Conservation (phyloP, 2,113 vertebrate species). For the Anolis carolinensis region DNA sequence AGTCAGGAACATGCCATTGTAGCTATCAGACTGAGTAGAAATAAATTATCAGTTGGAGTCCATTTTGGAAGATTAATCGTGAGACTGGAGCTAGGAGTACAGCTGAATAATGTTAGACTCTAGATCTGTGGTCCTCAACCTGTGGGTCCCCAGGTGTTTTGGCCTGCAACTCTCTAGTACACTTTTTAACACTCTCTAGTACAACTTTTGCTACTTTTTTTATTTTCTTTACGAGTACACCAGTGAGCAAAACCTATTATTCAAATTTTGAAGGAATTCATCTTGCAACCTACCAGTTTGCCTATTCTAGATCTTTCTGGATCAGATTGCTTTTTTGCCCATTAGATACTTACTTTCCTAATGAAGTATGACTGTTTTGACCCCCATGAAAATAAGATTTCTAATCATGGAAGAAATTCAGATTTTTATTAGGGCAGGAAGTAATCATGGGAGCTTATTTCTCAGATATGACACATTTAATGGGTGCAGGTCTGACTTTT, state of each 20-base stretch:
- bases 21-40: too few relatives aligned
- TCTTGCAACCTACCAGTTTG: neutral
- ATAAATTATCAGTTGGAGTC: too few relatives aligned
- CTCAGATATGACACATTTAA: conserved; percentile 10
- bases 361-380: neutral
- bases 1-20: too few relatives aligned
- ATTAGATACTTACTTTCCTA: neutral
- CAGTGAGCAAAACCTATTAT: neutral
- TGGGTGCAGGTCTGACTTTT: conserved; percentile 33
- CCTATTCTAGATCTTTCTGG: neutral
- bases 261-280: neutral
- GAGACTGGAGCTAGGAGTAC: too few relatives aligned
- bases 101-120: too few relatives aligned
- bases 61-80: too few relatives aligned
- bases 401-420: neutral
- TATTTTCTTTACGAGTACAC: neutral
- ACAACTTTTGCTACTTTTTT: too few relatives aligned
- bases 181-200: too few relatives aligned
- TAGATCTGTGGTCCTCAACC: too few relatives aligned
- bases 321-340: neutral
- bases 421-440: conserved; percentile 33
- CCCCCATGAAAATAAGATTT: neutral
- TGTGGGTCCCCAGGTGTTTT: too few relatives aligned
- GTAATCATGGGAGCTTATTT: conserved; percentile 33
- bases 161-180: too few relatives aligned